Conservation (phyloP, 1,140 invertebrate species). For the Spodoptera litura region DNA sequence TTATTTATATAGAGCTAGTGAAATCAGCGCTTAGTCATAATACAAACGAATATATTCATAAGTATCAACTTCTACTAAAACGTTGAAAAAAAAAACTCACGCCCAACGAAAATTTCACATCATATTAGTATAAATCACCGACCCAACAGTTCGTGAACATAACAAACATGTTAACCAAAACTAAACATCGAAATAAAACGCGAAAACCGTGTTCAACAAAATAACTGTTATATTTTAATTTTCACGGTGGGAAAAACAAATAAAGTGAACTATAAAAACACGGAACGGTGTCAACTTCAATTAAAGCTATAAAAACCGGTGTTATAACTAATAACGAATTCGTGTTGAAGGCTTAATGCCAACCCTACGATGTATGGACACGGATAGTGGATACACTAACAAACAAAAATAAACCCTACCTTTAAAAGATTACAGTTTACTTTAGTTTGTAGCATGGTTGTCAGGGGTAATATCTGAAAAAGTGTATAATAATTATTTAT, state of each 20-base stretch:
- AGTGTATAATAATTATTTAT: conserved; percentile 29
- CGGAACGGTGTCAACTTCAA: conserved; percentile 60
- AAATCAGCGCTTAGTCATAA: too few relatives aligned
- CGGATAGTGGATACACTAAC: conserved; percentile 19
- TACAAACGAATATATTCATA: too few relatives aligned
- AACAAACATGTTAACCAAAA: not conserved
- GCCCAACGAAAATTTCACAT: too few relatives aligned
- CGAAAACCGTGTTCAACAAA: conserved; percentile 31
- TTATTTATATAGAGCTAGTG: too few relatives aligned
- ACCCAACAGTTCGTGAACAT: not conserved
- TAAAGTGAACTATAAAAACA: conserved; percentile 57
- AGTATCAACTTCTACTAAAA: too few relatives aligned
- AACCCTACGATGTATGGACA: conserved; percentile 40
- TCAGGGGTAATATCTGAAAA: conserved; percentile 23
- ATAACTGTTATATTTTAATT: conserved; percentile 55
- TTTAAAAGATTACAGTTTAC: not conserved
- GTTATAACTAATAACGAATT: conserved; percentile 59
- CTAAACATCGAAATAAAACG: conserved; percentile 10
- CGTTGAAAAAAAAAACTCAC: too few relatives aligned
- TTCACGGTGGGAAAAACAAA: conserved; percentile 50
- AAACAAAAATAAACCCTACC: conserved; percentile 28
- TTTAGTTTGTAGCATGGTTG: conserved; percentile 11
- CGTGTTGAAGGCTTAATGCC: conserved; percentile 50
- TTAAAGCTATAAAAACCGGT: conserved; percentile 59
- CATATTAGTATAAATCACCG: not conserved